These are phyloP conservation scores for Distichodus sexfasciatus DNA, from an alignment of 2,797 vertebrate genomes.

Conservation along the genomic window DNA sequence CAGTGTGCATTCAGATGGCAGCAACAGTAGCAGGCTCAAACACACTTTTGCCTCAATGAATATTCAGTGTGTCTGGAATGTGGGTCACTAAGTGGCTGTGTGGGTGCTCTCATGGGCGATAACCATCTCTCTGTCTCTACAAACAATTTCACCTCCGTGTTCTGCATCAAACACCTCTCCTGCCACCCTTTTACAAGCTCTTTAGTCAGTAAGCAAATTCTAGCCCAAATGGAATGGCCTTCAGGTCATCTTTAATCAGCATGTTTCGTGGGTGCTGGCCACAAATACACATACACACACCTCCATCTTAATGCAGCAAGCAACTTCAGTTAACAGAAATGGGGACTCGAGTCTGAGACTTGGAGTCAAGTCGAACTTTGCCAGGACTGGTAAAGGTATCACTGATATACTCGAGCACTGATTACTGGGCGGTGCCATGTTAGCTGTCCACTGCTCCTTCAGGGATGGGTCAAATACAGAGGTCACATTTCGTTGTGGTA, in stretches of 20 bases:
- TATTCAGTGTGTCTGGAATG: constrained; percentile 24
- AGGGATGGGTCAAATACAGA: too few species aligned
- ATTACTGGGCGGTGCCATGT: too few species aligned
- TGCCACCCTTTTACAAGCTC: constrained; percentile 24
- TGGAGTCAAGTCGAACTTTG: too few species aligned
- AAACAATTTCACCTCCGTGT: constrained; percentile 48
- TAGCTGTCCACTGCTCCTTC: too few species aligned
- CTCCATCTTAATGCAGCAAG: neutral
- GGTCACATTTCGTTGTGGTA: too few species aligned
- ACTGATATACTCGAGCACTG: too few species aligned
- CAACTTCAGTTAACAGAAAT: too few species aligned
- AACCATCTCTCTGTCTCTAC: constrained; percentile 58
- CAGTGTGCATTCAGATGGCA: constrained; percentile 13
- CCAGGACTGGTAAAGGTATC: too few species aligned
- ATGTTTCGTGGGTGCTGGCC: neutral
- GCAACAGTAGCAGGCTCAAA: neutral
- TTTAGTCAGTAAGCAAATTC: constrained; percentile 51
- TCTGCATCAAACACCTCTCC: constrained; percentile 25
- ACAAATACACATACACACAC: too few species aligned
- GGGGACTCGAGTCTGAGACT: too few species aligned
- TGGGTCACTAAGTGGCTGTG: constrained; percentile 36
- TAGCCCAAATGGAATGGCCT: constrained; percentile 34
- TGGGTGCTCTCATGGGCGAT: constrained; percentile 53
- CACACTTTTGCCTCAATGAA: constrained; percentile 9
- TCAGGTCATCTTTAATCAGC: constrained; percentile 5